Percentiles rank a stretch among this genome's conserved stretches.
Evolutionary conservation across 2,888 invertebrate genomes (phyloP).

Genomic region (Elaeidobius kamerunicus): DNA sequence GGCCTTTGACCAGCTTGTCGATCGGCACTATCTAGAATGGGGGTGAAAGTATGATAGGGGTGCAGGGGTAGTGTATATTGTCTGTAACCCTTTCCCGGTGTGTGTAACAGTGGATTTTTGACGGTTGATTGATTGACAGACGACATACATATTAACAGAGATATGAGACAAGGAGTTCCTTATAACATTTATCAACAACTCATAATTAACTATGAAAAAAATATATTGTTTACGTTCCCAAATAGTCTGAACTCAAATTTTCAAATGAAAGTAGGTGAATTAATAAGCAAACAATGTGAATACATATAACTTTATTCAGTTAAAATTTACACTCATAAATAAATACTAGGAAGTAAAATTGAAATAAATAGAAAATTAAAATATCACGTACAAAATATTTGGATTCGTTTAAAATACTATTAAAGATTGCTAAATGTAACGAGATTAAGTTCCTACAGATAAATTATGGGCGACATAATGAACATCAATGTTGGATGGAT

Average conservation of each 20-base stretch:
- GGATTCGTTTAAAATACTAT: neutral
- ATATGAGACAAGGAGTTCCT: neutral
- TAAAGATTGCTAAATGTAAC: no score
- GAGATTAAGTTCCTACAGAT: no score
- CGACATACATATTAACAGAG: neutral
- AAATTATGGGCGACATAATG: no score
- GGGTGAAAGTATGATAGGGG: constrained; percentile 21
- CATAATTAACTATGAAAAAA: no score
- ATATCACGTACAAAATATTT: no score
- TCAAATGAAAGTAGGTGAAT: no score
- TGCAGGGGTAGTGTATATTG: constrained; percentile 3
- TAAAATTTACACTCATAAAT: neutral
- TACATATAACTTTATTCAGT: neutral
- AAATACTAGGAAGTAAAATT: no score
- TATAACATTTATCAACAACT: no score
- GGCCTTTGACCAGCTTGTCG: constrained; percentile 93
- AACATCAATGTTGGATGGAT: no score
- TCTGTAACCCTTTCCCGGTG: constrained; percentile 1
- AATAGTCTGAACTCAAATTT: no score
- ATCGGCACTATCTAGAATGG: constrained; percentile 79
- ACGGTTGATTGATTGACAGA: neutral
- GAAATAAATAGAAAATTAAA: no score
- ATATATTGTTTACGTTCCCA: no score
- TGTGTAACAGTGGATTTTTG: neutral
- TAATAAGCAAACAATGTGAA: neutral